Percentiles rank a stretch among this genome's conserved stretches.
These are phyloP conservation scores for Drosophila tropicalis DNA, from an alignment of 1,140 invertebrate species.

Conservation along the genomic window DNA sequence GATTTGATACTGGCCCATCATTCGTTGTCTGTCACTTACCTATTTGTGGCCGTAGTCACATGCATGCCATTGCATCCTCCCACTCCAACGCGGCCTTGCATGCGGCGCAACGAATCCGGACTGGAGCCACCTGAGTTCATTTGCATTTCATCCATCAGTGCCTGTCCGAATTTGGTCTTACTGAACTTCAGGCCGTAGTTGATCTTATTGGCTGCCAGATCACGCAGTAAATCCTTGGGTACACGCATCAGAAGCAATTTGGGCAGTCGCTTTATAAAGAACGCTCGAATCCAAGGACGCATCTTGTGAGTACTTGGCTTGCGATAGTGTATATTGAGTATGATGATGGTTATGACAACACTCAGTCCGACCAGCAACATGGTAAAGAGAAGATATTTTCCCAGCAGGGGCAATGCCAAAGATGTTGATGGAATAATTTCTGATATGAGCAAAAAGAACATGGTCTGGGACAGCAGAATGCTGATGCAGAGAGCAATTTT, in stretches of 20 bases:
- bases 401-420: slow-evolving; percentile 96
- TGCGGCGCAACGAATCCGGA: slow-evolving; percentile 88
- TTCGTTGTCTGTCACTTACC: slow-evolving; percentile 79
- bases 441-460: slow-evolving; percentile 99
- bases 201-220: slow-evolving; percentile 91
- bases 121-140: slow-evolving; percentile 89
- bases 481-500: slow-evolving; percentile 99
- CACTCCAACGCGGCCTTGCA: slow-evolving; percentile 87
- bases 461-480: slow-evolving; percentile 98
- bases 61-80: slow-evolving; percentile 91
- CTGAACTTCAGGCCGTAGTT: slow-evolving; percentile 85
- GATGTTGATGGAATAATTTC: slow-evolving; percentile 99
- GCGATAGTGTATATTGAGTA: slow-evolving; percentile 99
- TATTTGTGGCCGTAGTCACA: slow-evolving; percentile 88
- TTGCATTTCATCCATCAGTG: slow-evolving; percentile 87
- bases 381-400: slow-evolving; percentile 99
- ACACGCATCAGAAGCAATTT: slow-evolving; percentile 93
- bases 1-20: not conserved
- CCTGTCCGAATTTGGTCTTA: slow-evolving; percentile 88
- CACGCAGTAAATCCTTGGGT: slow-evolving; percentile 90
- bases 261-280: slow-evolving; percentile 94
- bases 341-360: slow-evolving; percentile 98
- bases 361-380: slow-evolving; percentile 98
- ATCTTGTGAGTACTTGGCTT: slow-evolving; percentile 99
- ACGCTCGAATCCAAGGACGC: slow-evolving; percentile 94